phyloP scores from a whole-genome alignment of 2,888 invertebrate genomes.

The Azorinus chamasolen region DNA sequence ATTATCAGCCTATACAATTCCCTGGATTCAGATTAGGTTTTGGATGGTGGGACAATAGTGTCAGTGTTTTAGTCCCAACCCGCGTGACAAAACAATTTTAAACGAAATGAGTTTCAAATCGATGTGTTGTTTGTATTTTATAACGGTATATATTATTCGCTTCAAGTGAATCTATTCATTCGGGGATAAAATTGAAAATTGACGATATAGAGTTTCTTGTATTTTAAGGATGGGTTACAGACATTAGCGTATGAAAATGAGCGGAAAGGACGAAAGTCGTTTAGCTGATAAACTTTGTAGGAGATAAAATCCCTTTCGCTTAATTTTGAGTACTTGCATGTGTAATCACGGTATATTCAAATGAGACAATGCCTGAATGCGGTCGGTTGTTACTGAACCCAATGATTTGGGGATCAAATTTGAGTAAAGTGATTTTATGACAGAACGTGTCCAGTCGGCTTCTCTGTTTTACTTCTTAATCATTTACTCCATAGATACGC shows the following conservation, averaged over 20 bases:
- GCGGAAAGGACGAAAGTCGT: conserved; percentile 35
- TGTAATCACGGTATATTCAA: neutral
- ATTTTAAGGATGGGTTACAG: conserved; percentile 17
- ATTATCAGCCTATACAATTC: conserved; percentile 20
- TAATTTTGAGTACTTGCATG: conserved; percentile 2
- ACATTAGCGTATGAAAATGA: conserved; percentile 51
- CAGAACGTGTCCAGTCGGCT: no score
- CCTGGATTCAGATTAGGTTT: no score
- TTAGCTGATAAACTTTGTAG: neutral
- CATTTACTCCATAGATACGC: no score
- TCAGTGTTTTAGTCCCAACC: no score
- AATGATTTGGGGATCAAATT: no score
- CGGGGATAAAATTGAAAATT: conserved; percentile 16
- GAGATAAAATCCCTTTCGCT: neutral
- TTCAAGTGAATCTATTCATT: conserved; percentile 7
- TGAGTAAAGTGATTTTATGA: no score
- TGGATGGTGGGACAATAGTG: no score
- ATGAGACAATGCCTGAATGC: no score
- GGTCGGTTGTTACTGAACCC: no score
- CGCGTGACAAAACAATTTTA: no score
- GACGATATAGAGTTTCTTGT: neutral
- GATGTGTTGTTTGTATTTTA: no score
- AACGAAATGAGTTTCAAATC: conserved; percentile 24
- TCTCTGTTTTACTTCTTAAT: no score
- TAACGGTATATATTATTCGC: conserved; percentile 21